A percentile compares a stretch with the other conserved stretches of the same genome.
Conservation (phyloP, 2,888 invertebrate species). For the Harpalus rufipes region DNA sequence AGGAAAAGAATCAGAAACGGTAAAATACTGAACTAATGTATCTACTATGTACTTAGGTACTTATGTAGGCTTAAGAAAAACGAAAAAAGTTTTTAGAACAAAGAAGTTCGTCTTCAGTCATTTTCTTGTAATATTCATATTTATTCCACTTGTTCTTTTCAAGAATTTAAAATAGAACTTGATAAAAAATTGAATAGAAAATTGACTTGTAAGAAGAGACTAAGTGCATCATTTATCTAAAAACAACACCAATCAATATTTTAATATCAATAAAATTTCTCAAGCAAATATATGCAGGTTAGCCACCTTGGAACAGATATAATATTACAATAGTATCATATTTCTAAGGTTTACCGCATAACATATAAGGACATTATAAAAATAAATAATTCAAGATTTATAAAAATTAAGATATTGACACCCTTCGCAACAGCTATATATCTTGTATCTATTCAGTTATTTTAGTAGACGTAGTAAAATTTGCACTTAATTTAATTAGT, state of each 20-base stretch:
- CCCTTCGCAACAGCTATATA: constrained; percentile 20
- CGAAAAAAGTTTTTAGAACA: too few species aligned
- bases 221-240: not conserved
- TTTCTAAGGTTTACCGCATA: constrained; percentile 56
- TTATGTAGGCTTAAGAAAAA: too few species aligned
- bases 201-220: not conserved
- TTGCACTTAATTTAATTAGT: constrained; percentile 3
- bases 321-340: constrained; percentile 46
- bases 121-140: too few species aligned
- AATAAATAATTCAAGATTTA: constrained; percentile 18
- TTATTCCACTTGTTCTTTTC: too few species aligned
- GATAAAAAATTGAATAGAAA: not conserved
- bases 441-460: constrained; percentile 26
- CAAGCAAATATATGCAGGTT: constrained; percentile 31
- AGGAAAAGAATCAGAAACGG: too few species aligned
- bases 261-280: constrained; percentile 24
- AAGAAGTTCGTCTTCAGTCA: too few species aligned
- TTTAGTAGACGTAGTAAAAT: not conserved
- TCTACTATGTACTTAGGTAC: too few species aligned
- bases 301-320: constrained; percentile 51
- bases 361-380: constrained; percentile 17
- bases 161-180: not conserved
- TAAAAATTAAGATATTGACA: constrained; percentile 13
- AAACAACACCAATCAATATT: not conserved
- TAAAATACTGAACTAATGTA: too few species aligned